These are phyloP conservation scores for Drosophila sordidula DNA, from an alignment of 2,888 invertebrate species.

Conservation along the genomic window DNA sequence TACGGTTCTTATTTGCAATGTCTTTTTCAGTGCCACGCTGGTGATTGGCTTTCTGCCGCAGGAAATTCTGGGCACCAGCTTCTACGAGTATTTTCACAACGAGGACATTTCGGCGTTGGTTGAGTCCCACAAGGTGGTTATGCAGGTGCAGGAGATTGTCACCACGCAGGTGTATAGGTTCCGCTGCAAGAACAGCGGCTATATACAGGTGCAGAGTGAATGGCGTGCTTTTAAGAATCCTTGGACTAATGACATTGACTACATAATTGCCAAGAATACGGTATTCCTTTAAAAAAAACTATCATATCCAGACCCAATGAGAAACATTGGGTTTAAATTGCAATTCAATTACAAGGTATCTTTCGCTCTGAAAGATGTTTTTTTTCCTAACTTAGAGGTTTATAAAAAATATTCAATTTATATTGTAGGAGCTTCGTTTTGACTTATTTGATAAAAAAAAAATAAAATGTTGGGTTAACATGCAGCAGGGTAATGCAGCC, in stretches of 20 bases:
- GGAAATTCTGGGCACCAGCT: slow-evolving; percentile 95
- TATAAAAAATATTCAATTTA: no score
- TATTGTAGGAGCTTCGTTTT: no score
- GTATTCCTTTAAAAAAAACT: slow-evolving; percentile 82
- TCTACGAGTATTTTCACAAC: slow-evolving; percentile 96
- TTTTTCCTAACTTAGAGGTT: no score
- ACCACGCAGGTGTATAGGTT: slow-evolving; percentile 92
- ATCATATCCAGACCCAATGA: no score
- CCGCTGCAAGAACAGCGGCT: slow-evolving; percentile 91
- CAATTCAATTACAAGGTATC: no score
- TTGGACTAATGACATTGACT: slow-evolving; percentile 98
- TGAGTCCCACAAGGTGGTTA: slow-evolving; percentile 92
- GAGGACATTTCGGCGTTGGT: slow-evolving; percentile 92
- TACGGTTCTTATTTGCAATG: not conserved
- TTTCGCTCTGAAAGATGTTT: no score
- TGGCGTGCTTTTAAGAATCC: slow-evolving; percentile 97
- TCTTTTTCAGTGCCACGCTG: slow-evolving; percentile 90
- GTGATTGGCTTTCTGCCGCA: slow-evolving; percentile 96
- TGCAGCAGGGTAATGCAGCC: no score
- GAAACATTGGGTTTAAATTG: no score
- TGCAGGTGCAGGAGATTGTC: slow-evolving; percentile 88
- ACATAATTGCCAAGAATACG: slow-evolving; percentile 94
- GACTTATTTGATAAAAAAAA: no score
- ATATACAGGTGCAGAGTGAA: slow-evolving; percentile 90
- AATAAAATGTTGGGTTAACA: no score